phyloP scores from a whole-genome alignment of 2,888 invertebrate species.

The Athetis lepigone region DNA sequence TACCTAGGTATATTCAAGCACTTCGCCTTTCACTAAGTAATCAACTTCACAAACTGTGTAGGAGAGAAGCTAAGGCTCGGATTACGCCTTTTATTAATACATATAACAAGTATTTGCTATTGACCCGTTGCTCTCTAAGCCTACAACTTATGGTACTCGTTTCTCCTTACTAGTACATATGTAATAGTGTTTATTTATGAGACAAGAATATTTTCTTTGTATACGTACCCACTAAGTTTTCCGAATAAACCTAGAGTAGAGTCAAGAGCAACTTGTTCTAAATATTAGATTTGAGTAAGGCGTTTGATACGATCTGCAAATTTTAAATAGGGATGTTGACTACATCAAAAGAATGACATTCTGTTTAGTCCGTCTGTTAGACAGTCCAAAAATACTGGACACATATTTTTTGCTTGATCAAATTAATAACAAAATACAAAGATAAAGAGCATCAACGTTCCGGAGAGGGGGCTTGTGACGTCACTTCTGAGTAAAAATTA shows the following conservation, averaged over 20 bases:
- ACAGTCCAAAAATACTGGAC: too few relatives aligned
- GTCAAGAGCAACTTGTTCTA: not conserved
- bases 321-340: too few relatives aligned
- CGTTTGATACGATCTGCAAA: constrained; percentile 9
- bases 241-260: not conserved
- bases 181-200: not conserved
- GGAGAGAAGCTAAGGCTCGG: constrained; percentile 43
- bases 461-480: too few relatives aligned
- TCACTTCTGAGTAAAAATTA: too few relatives aligned
- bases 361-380: too few relatives aligned
- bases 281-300: constrained; percentile 5
- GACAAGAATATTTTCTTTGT: not conserved
- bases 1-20: constrained; percentile 37
- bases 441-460: too few relatives aligned
- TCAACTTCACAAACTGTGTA: constrained; percentile 58
- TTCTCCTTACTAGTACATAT: constrained; percentile 13
- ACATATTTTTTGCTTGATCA: too few relatives aligned
- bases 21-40: constrained; percentile 57
- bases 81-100: constrained; percentile 49
- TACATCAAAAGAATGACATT: too few relatives aligned
- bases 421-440: too few relatives aligned
- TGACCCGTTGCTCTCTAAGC: constrained; percentile 42
- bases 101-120: constrained; percentile 50
- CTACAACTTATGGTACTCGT: constrained; percentile 44
- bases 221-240: not conserved